Conservation (phyloP, 2,113 vertebrate species). For the Thamnaconus septentrionalis region DNA sequence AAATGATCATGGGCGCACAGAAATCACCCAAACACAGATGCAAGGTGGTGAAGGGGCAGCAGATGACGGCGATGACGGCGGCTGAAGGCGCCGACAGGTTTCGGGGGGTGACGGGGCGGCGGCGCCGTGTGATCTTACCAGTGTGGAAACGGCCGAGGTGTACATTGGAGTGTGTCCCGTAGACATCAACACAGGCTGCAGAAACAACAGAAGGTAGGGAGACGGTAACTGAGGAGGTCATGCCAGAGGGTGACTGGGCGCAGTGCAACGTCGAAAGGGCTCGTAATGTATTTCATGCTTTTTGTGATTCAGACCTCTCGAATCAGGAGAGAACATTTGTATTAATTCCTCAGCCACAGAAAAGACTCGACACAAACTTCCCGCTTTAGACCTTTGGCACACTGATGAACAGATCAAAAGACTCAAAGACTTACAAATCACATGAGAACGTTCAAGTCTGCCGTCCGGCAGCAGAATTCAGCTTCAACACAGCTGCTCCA, state of each 20-base stretch:
- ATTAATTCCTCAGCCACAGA: too few relatives aligned
- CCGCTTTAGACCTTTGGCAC: too few relatives aligned
- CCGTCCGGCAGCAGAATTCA: not conserved
- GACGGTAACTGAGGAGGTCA: constrained; percentile 57
- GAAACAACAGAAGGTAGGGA: constrained; percentile 72
- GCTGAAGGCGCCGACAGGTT: constrained; percentile 18
- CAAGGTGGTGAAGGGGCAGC: constrained; percentile 22
- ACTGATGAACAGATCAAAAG: too few relatives aligned
- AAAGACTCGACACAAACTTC: too few relatives aligned
- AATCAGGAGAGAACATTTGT: not conserved
- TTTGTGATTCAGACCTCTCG: not conserved
- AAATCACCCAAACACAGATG: constrained; percentile 18
- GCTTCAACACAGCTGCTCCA: not conserved
- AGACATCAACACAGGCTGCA: constrained; percentile 82
- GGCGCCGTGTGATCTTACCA: constrained; percentile 73
- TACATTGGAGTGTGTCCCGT: constrained; percentile 82
- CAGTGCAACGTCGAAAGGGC: not conserved
- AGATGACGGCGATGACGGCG: constrained; percentile 43
- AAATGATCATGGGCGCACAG: constrained; percentile 27
- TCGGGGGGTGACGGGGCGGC: constrained; percentile 2
- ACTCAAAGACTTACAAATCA: not conserved
- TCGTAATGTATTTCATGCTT: constrained; percentile 1
- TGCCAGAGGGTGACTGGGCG: not conserved
- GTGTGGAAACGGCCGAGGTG: constrained; percentile 81
- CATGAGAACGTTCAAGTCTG: not conserved